Percentiles rank a stretch among this genome's conserved stretches.
Conservation (phyloP, 2,888 invertebrate species). For the Aspidiotus rigidus region DNA sequence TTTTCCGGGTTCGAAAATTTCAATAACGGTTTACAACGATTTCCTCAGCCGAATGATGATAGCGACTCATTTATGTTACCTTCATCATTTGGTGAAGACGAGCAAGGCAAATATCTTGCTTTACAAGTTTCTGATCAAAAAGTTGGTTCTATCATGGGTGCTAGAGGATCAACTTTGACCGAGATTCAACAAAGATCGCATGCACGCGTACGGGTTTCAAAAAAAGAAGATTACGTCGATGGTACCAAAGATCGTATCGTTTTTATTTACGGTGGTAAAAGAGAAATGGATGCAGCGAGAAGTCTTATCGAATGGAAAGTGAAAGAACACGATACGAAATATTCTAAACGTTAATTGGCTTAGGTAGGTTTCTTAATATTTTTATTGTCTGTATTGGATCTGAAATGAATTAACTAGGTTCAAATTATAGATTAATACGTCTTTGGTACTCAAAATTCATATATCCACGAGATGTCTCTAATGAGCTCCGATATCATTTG, state of each 20-base stretch:
- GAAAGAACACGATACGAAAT: slow-evolving; percentile 4
- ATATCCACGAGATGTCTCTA: too few species aligned
- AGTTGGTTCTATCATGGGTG: slow-evolving; percentile 94
- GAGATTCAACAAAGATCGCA: slow-evolving; percentile 96
- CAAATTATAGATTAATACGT: too few species aligned
- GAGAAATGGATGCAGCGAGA: neutral
- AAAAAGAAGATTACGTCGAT: slow-evolving; percentile 95
- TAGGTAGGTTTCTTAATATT: neutral
- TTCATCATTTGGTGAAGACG: slow-evolving; percentile 7
- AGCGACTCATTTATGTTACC: neutral
- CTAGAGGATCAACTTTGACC: slow-evolving; percentile 88
- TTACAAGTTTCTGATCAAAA: slow-evolving; percentile 87
- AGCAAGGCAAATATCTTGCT: slow-evolving; percentile 4
- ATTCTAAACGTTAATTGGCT: slow-evolving; percentile 9
- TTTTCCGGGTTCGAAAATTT: neutral
- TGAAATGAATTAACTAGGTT: too few species aligned
- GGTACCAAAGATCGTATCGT: slow-evolving; percentile 96
- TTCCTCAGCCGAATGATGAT: neutral
- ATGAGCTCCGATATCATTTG: too few species aligned
- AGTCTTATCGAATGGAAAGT: slow-evolving; percentile 7
- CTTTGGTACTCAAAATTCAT: too few species aligned
- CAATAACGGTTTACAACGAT: neutral
- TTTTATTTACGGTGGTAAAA: slow-evolving; percentile 67
- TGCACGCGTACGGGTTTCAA: slow-evolving; percentile 96
- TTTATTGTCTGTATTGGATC: neutral